Evolutionary conservation across 64 coral and sea anemone genomes (phyloP).

Genomic region (Pocillopora verrucosa): DNA sequence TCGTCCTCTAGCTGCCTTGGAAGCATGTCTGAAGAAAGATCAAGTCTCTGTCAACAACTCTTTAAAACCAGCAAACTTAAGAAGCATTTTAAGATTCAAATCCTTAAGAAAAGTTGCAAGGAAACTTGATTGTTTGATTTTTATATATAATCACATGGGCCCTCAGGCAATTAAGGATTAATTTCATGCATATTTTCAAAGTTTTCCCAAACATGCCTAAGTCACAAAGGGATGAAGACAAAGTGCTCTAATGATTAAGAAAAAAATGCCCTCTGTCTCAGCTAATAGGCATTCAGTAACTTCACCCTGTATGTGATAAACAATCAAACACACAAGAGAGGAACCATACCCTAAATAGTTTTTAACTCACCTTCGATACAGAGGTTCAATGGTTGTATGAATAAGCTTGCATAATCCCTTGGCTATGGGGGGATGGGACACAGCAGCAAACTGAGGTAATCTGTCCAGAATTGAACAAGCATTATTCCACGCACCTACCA

Average conservation of each 20-base stretch:
- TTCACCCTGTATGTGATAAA: too few species aligned
- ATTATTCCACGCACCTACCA: constrained; percentile 89
- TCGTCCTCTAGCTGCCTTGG: constrained; percentile 91
- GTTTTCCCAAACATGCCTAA: too few species aligned
- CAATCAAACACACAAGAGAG: neutral
- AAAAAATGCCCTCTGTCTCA: too few species aligned
- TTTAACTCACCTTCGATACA: constrained; percentile 86
- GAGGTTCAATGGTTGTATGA: constrained; percentile 89
- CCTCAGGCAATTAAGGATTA: too few species aligned
- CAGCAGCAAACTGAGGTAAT: constrained; percentile 77
- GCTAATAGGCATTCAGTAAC: too few species aligned
- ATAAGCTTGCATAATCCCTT: constrained; percentile 87
- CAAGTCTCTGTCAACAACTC: neutral
- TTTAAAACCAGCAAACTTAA: neutral
- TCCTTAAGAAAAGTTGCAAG: too few species aligned
- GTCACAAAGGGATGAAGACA: too few species aligned
- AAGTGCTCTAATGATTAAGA: too few species aligned
- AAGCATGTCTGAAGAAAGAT: constrained; percentile 68
- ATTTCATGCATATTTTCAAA: too few species aligned
- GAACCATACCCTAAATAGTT: neutral
- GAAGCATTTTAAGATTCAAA: too few species aligned
- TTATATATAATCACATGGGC: too few species aligned
- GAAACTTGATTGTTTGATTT: too few species aligned
- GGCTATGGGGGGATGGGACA: constrained; percentile 71
- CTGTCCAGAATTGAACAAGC: constrained; percentile 84